These are phyloP conservation scores for Drosophila kambysellisi DNA, from an alignment of 2,888 invertebrate genomes.

Conservation along the genomic window DNA sequence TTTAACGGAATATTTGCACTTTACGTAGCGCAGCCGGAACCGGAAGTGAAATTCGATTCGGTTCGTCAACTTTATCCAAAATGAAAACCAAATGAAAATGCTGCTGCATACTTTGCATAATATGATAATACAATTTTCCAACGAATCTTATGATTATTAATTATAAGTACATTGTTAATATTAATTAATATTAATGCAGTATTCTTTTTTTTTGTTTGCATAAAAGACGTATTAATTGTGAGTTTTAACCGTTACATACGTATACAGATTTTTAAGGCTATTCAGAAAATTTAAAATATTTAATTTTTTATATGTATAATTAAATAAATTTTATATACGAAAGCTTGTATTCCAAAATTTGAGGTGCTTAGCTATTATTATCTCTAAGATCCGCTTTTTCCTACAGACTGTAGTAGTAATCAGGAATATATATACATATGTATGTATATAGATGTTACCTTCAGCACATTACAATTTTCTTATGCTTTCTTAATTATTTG, in stretches of 20 bases:
- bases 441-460: neutral
- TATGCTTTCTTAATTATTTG: neutral
- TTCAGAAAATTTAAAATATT: no score
- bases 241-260: no score
- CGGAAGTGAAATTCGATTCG: neutral
- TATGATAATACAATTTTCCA: no score
- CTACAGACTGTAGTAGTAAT: neutral
- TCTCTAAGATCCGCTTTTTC: neutral
- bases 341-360: accelerated
- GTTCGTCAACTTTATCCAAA: neutral
- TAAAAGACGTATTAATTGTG: no score
- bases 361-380: neutral
- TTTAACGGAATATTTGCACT: no score
- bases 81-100: neutral
- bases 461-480: neutral
- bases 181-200: no score
- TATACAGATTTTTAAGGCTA: neutral
- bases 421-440: neutral
- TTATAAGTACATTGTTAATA: no score
- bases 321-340: neutral
- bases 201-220: no score
- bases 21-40: neutral
- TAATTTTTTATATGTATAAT: no score
- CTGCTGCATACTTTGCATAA: neutral
- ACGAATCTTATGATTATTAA: neutral